These are phyloP conservation scores for Stenurella melanura DNA, from an alignment of 2,888 invertebrate species.

Conservation along the genomic window DNA sequence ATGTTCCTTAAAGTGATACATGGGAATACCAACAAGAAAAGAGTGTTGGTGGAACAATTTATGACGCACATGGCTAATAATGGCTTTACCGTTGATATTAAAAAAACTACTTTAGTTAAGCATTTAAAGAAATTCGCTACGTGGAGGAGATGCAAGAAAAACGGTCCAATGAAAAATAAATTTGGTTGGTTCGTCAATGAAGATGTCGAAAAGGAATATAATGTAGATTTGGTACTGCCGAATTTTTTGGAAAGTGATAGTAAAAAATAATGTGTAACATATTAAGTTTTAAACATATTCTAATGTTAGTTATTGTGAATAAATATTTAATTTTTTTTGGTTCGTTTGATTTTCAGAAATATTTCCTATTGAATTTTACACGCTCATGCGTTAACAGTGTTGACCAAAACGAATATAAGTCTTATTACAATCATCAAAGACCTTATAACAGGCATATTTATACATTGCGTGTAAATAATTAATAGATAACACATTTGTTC, in stretches of 20 bases:
- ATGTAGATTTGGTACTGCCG: conserved; percentile 65
- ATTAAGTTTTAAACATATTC: conserved; percentile 32
- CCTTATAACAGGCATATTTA: neutral
- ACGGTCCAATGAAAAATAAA: conserved; percentile 75
- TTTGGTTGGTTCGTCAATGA: conserved; percentile 81
- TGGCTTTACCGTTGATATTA: conserved; percentile 66
- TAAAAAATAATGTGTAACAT: conserved; percentile 15
- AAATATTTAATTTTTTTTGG: conserved; percentile 17
- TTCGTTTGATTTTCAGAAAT: neutral
- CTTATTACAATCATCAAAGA: neutral
- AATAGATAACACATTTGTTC: neutral
- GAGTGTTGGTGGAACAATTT: conserved; percentile 79
- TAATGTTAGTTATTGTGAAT: conserved; percentile 26
- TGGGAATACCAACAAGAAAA: conserved; percentile 78
- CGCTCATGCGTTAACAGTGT: neutral
- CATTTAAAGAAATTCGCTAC: conserved; percentile 79
- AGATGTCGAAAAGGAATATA: conserved; percentile 76
- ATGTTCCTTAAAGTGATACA: conserved; percentile 81
- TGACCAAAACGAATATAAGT: neutral
- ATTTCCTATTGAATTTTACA: neutral
- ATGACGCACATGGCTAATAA: conserved; percentile 76
- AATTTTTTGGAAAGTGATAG: conserved; percentile 30
- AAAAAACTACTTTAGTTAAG: conserved; percentile 73
- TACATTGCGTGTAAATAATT: conserved; percentile 1
- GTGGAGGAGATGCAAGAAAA: conserved; percentile 77